Evolutionary conservation across 2,888 invertebrate species (phyloP), one percentile per base, ranked within the genome.

Genomic region (Thymelicus sylvestris): DNA sequence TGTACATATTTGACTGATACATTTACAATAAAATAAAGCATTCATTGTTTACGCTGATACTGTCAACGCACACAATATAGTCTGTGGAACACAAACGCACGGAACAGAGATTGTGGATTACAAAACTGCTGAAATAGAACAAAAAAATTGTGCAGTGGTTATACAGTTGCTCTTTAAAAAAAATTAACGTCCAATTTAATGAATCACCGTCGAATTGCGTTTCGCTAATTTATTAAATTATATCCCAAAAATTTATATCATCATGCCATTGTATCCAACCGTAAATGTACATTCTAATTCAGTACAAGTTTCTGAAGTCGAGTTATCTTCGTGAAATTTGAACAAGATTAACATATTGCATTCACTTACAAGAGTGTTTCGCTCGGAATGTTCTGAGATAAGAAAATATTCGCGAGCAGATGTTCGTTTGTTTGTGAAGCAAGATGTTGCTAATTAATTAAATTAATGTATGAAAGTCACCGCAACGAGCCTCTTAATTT

Each of bases 391-490:
- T 69, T 59, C 15, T 24, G 52, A 55, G 67, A 39, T 62, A 67
- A 63, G 63, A 57, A 47, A 69, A 69, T 64, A 39, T 44, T 68
- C 39, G 31, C 52, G 39, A 55, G 19, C 68, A 48, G 5, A 64
- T 64, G 57, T 69, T 52, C 41, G 55, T 61, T 57, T 68, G 68
- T 68, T 57, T 64, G 41, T 55, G 44, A 38, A 55, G 62, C 41
- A 68, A 68, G 57, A 59, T 63, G 57, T 31, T n/a, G 31, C 24
- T 64, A 69, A 69, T 69, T 68, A 69, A 69, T 64, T 69, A 57
- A 64, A 64, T 59, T 59, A 59, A 55, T 59, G 38, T 59, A 59
- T 38, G 68, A 69, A 69, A 69, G 63, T 62, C 62, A 59, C 57
- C 12, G 24, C 63, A 57, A 31, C 47, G 2, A 63, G 38, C 48